Evolutionary conservation across 2,797 vertebrate species (phyloP).

Genomic region (Spatula versicolor): DNA sequence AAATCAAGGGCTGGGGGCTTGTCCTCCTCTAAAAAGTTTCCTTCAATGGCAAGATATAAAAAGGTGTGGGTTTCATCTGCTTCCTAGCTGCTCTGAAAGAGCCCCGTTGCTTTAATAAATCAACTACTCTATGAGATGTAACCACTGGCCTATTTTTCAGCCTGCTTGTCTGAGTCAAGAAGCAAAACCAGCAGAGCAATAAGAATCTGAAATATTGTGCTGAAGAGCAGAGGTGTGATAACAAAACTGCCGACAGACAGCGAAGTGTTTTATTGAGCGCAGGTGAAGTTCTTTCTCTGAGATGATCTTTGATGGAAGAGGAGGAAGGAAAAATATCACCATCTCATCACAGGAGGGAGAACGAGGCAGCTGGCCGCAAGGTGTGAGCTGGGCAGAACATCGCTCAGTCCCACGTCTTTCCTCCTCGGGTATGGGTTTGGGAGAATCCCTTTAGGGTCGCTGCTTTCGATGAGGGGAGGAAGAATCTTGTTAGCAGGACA

Average conservation of each 20-base stretch:
- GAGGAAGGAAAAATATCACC: slow-evolving; percentile 18
- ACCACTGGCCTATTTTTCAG: slow-evolving; percentile 26
- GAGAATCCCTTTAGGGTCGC: background rate
- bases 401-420: background rate
- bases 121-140: slow-evolving; percentile 10
- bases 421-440: background rate
- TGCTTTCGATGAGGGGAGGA: background rate
- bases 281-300: slow-evolving; percentile 43
- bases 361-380: background rate
- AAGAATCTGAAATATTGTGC: slow-evolving; percentile 36
- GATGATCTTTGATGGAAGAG: slow-evolving; percentile 40
- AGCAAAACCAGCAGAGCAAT: slow-evolving; percentile 46
- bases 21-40: background rate
- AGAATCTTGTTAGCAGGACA: background rate
- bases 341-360: background rate
- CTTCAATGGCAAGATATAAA: background rate
- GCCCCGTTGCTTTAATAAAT: slow-evolving; percentile 45
- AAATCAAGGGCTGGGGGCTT: background rate
- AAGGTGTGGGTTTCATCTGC: background rate
- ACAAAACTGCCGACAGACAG: slow-evolving; percentile 19
- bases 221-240: slow-evolving; percentile 52
- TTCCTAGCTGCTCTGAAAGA: slow-evolving; percentile 15
- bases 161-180: slow-evolving; percentile 46
- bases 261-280: slow-evolving; percentile 40
- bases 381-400: background rate